Base-by-base conservation (phyloP, 2,113 vertebrate species). In the Ctenodactylus gundi region DNA sequence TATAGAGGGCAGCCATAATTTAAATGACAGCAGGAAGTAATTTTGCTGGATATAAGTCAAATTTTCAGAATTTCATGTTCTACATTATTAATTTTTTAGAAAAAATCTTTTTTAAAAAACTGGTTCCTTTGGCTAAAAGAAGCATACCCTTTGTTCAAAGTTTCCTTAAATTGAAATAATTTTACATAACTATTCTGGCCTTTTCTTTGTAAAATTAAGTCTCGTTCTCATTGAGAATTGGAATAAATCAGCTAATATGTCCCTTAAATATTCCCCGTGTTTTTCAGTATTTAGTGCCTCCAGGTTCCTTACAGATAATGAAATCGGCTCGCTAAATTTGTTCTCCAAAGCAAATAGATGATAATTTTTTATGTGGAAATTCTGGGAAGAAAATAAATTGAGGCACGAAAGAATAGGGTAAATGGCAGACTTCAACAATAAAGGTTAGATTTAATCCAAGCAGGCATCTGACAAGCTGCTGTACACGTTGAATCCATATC, bases 1-100 rank as follows among this genome's bases (percentile, higher is more conserved):
- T 99, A 99, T 99, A 99, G 99, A 99, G 99, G 99, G 99, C 99
- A 99, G 99, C 99, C 99, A 99, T 99, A 99, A 99, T 99, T 99
- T 99, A 99, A 99, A 99, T 99, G 99, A 99, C 99, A 99, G 99
- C 99, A 98, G 99, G 99, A 99, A 99, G 99, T 99, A 99, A 99
- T 99, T 99, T 99, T 99, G 99, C 99, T 99, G 99, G 99, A 99
- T 99, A 99, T 99, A 99, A 99, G 99, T 99, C 99, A 99, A 99
- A 99, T 99, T 99, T 99, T 99, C 98, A 99, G 99, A 99, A 99
- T 99, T 99, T 99, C 99, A 99, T 99, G 99, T 99, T 99, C 98
- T 99, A 99, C 98, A 99, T 99, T 98, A 99, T 99, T 99, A 98
- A 98, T 98, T 98, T 96, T 94, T 92, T 57, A 84, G 95, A 97